Percentiles rank a stretch among this genome's conserved stretches.
phyloP scores from a whole-genome alignment of 2,888 invertebrate genomes.

The Habrosyne pyritoides region DNA sequence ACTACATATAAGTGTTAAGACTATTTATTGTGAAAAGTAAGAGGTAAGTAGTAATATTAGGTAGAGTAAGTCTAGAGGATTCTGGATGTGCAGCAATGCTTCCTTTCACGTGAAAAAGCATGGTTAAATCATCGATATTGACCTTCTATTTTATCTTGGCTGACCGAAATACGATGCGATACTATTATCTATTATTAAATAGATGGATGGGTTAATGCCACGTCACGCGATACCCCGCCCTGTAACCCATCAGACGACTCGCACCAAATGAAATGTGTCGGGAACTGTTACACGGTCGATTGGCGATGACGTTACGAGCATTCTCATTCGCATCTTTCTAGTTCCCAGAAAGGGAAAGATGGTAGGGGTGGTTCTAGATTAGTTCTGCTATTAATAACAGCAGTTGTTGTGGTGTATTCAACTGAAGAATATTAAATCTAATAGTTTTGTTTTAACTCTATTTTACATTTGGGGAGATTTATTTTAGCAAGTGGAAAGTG shows the following conservation, averaged over 20 bases:
- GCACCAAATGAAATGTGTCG: conserved; percentile 76
- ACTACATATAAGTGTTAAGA: no score
- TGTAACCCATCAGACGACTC: conserved; percentile 17
- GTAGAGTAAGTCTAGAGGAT: no score
- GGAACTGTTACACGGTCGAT: conserved; percentile 77
- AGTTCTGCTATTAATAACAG: not conserved
- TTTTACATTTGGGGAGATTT: no score
- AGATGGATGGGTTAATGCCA: conserved; percentile 53
- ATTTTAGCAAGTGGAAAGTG: no score
- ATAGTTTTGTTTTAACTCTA: no score
- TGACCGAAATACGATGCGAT: conserved; percentile 15
- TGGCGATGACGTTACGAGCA: conserved; percentile 46
- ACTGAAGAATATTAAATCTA: no score
- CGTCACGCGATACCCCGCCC: conserved; percentile 47
- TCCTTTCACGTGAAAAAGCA: no score
- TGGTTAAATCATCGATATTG: no score
- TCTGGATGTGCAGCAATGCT: no score
- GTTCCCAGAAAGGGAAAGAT: conserved; percentile 3
- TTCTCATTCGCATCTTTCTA: conserved; percentile 23
- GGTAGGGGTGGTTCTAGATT: not conserved
- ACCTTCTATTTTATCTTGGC: no score
- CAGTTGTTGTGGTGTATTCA: not conserved
- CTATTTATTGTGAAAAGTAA: no score
- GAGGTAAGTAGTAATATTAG: no score
- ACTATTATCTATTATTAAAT: conserved; percentile 43